Base-by-base conservation (phyloP, 2,113 vertebrate genomes). In the Narcine bancroftii region DNA sequence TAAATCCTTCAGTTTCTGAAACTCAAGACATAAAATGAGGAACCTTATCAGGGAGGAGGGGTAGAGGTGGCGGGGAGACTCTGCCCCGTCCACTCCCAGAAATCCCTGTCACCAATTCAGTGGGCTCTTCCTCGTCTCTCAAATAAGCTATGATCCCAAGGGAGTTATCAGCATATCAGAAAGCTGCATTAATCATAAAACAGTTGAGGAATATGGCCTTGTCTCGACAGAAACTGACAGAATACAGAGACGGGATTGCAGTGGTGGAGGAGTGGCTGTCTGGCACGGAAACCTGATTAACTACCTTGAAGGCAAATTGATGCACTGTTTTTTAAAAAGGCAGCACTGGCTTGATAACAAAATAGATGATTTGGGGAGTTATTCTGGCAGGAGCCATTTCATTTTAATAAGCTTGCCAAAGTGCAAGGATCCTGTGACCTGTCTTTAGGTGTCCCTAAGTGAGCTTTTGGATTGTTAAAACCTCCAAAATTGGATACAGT, bases 221-320 rank as follows among this genome's bases (percentile, higher is more conserved):
- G 81, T 87, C 56, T 60, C 53, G 81, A 87, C 81, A 87, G 81
- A 87, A 87, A 56, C 81, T 87, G 81, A 87, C 81, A 87, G 53
- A 87, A 87, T 60, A 17, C 81, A 87, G 81, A 87, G 56, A 63
- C 81, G 56, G 53, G n/a, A 87, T 87, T 87, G 53, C 81, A 87
- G 53, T 36, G 33, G 60, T 87, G 53, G 81, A 87, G 81, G 81
- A 60, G 81, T 87, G 81, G 81, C 81, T 87, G 81, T 87, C 81
- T 87, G 81, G 81, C 53, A 87, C 5, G 29, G 81, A 39, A 87
- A 60, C 56, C 81, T 87, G 81, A 87, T 87, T 87, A 87, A 60
- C 81, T 87, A 56, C 81, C 81, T 87, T 87, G 81, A 87, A 87
- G 81, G 81, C 53, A 63, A 87, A 87, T 87, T 87, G 81, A 87